These are phyloP conservation scores for Tarsius wallacei DNA, from an alignment of 2,797 vertebrate species.

Conservation along the genomic window DNA sequence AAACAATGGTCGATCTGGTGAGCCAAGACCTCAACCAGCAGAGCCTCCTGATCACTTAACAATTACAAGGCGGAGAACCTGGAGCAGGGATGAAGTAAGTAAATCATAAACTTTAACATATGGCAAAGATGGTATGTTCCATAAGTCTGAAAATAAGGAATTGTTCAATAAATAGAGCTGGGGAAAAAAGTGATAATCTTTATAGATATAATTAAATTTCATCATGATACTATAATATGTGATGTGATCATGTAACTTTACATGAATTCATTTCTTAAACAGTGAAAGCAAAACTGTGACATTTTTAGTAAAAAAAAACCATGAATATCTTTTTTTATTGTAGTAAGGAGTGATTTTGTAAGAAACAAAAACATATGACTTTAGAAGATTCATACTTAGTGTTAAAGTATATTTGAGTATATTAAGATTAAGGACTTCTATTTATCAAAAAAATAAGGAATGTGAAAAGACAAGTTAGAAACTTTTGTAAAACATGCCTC, in stretches of 20 bases:
- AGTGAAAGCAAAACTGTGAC: not conserved
- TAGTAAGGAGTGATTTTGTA: not conserved
- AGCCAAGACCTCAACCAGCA: slow-evolving; percentile 93
- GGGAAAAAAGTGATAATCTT: not conserved
- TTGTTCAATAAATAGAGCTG: not conserved
- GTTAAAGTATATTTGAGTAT: not conserved
- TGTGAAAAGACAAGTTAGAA: not conserved
- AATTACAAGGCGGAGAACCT: slow-evolving; percentile 97
- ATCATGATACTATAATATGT: not conserved
- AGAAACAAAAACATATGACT: not conserved
- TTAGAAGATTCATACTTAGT: slow-evolving; percentile 1
- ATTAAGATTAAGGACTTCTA: slow-evolving; percentile 25
- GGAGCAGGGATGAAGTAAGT: slow-evolving; percentile 98
- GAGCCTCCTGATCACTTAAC: slow-evolving; percentile 95
- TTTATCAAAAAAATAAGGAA: not conserved
- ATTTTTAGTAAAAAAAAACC: not conserved
- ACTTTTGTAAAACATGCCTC: not conserved
- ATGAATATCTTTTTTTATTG: not conserved
- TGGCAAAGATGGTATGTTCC: not conserved
- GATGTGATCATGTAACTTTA: no score
- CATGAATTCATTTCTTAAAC: not conserved
- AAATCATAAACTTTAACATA: not conserved
- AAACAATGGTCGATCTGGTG: slow-evolving; percentile 93
- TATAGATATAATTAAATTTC: not conserved
- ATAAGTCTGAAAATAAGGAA: not conserved